Conservation (phyloP, 2,113 vertebrate genomes). For the Pristiophorus japonicus region DNA sequence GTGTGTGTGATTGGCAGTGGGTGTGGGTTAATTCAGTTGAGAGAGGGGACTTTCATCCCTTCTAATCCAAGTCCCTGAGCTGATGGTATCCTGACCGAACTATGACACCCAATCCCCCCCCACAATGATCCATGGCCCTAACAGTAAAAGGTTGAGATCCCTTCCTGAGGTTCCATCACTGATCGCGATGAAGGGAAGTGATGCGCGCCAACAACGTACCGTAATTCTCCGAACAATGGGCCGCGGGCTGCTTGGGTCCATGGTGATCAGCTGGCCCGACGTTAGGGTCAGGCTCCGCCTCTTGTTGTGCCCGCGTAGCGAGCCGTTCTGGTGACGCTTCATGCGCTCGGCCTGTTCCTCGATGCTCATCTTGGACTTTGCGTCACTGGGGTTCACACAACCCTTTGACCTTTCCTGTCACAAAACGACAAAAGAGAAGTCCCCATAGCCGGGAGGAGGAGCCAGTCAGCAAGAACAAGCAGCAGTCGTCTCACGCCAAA, state of each 20-base stretch:
- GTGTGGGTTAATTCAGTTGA: no score
- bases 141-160: background rate
- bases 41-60: no score
- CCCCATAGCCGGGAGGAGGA: background rate
- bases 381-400: conserved; percentile 68
- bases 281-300: conserved; percentile 82
- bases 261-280: conserved; percentile 54
- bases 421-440: rapidly evolving
- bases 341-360: conserved; percentile 90
- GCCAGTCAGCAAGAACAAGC: background rate
- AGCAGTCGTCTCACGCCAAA: background rate
- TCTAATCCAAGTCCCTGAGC: no score
- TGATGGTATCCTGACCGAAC: no score
- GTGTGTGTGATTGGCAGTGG: no score
- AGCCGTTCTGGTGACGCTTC: conserved; percentile 80
- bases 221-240: conserved; percentile 48
- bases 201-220: background rate
- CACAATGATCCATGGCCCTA: background rate
- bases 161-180: background rate
- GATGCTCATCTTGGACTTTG: conserved; percentile 87
- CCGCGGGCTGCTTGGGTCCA: conserved; percentile 46
- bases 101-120: no score
- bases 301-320: conserved; percentile 70
- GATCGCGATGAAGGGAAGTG: background rate
- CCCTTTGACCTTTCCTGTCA: conserved; percentile 82